These are phyloP conservation scores for Saccostrea echinata DNA, from an alignment of 1,140 invertebrate species.

Conservation along the genomic window DNA sequence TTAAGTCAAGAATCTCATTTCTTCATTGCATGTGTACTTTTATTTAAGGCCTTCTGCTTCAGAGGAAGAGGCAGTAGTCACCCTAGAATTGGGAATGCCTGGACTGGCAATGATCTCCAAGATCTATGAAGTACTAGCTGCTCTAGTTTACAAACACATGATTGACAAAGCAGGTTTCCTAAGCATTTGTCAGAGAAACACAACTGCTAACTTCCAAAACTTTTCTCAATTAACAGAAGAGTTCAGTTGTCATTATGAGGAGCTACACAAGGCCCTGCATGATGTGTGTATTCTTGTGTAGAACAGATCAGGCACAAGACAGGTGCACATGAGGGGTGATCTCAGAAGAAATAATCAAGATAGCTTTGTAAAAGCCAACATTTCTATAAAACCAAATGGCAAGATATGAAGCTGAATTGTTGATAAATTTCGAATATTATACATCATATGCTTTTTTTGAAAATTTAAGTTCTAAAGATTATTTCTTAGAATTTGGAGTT, in stretches of 20 bases:
- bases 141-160: background rate
- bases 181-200: constrained; percentile 16
- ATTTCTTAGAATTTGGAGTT: no score
- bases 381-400: no score
- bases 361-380: no score
- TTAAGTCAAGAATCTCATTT: no score
- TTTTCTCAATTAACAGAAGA: constrained; percentile 20
- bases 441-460: no score
- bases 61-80: background rate
- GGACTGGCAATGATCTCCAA: background rate
- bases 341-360: no score
- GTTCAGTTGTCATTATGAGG: background rate
- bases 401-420: no score
- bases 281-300: background rate
- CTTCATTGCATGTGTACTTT: no score
- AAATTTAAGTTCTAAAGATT: no score
- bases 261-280: background rate
- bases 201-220: constrained; percentile 10
- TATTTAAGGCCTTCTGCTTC: no score
- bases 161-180: constrained; percentile 16
- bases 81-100: no score
- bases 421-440: no score
- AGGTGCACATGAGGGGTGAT: background rate
- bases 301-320: background rate
- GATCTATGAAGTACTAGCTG: background rate